A percentile compares a stretch with the other conserved stretches of the same genome.
phyloP scores from a whole-genome alignment of 2,113 vertebrate genomes.

The Zosterops hypoxanthus region DNA sequence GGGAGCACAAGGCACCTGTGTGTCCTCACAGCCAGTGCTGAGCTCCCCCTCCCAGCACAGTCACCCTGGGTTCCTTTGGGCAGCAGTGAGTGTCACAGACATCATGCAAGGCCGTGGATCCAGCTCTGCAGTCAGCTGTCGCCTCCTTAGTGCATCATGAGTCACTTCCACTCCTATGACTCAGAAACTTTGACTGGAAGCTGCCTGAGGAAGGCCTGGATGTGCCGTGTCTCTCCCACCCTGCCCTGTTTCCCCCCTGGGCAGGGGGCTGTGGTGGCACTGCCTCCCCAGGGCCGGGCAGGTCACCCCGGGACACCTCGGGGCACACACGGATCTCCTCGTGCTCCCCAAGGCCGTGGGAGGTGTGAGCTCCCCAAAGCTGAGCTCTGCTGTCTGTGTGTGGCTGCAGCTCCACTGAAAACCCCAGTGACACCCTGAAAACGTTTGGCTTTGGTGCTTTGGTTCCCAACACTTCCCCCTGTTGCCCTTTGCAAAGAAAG shows the following conservation, averaged over 20 bases:
- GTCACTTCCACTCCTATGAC: background rate
- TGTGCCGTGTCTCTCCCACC: accelerated
- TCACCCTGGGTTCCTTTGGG: accelerated
- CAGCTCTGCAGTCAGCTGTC: background rate
- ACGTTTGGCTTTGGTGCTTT: background rate
- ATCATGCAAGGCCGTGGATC: accelerated
- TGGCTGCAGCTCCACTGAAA: background rate
- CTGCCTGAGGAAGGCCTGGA: background rate
- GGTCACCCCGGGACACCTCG: accelerated
- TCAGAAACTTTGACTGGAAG: background rate
- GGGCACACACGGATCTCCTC: accelerated
- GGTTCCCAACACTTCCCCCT: background rate
- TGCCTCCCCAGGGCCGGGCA: accelerated
- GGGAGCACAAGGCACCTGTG: accelerated
- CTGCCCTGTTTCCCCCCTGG: background rate
- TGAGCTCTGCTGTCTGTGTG: accelerated
- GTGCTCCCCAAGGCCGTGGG: accelerated
- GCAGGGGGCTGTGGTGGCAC: background rate
- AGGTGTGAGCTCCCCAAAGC: accelerated
- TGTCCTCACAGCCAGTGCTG: background rate
- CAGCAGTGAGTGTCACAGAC: background rate
- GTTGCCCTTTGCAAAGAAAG: background rate
- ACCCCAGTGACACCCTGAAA: background rate
- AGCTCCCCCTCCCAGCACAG: background rate
- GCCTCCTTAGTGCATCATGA: background rate